Conservation (phyloP, 2,888 invertebrate species). For the Saturnia japonica region DNA sequence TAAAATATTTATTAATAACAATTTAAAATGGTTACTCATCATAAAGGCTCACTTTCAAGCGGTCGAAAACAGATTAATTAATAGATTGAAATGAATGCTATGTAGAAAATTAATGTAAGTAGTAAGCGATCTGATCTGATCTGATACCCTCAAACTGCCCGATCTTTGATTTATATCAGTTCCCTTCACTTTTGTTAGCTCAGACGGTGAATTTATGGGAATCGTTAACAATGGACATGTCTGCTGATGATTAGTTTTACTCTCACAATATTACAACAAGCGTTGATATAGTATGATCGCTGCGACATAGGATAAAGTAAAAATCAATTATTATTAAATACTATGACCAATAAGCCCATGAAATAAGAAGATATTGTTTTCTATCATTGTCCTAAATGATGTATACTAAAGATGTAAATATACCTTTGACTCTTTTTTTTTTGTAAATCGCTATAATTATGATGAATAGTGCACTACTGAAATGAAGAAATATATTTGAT, state of each 20-base stretch:
- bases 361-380: not conserved
- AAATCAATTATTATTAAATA: not conserved
- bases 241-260: not conserved
- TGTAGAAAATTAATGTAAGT: not conserved
- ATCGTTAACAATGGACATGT: constrained; percentile 24
- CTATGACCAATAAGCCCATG: not conserved
- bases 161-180: constrained; percentile 34
- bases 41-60: not conserved
- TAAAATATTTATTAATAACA: not conserved
- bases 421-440: not conserved
- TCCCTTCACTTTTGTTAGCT: constrained; percentile 29
- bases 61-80: not conserved
- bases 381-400: too few relatives aligned
- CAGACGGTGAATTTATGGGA: constrained; percentile 30
- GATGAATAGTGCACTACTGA: not conserved
- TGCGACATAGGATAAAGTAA: not conserved
- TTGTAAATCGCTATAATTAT: not conserved
- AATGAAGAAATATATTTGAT: not conserved
- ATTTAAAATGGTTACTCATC: not conserved
- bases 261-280: not conserved
- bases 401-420: not conserved
- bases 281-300: not conserved
- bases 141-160: constrained; percentile 31
- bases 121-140: constrained; percentile 23
- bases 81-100: not conserved